phyloP scores from a whole-genome alignment of 2,888 invertebrate genomes.

The Protophormia terraenovae region DNA sequence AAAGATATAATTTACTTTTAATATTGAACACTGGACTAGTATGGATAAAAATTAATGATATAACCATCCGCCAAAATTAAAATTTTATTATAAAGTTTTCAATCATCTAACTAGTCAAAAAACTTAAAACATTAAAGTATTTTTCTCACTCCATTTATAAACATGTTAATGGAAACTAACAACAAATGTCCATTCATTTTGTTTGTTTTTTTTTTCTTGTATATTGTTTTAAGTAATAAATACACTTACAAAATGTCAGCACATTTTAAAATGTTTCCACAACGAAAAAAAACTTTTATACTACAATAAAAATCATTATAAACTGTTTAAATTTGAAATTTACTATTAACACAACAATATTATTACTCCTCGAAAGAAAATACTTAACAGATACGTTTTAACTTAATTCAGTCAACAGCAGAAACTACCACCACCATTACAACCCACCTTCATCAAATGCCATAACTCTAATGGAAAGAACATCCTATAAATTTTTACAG shows the following conservation, averaged over 20 bases:
- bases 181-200: background rate
- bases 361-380: constrained; percentile 6
- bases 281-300: constrained; percentile 22
- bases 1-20: too few relatives aligned
- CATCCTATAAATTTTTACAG: constrained; percentile 74
- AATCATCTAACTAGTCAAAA: background rate
- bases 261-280: constrained; percentile 20
- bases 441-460: constrained; percentile 63
- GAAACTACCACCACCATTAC: background rate
- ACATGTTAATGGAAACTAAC: constrained; percentile 24
- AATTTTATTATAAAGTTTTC: too few relatives aligned
- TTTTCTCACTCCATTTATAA: constrained; percentile 2
- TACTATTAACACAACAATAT: constrained; percentile 34
- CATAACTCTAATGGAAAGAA: constrained; percentile 74
- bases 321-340: constrained; percentile 17
- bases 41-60: too few relatives aligned
- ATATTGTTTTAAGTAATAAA: background rate
- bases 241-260: constrained; percentile 19
- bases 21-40: too few relatives aligned
- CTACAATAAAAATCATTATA: constrained; percentile 47
- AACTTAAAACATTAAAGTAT: background rate
- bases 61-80: too few relatives aligned
- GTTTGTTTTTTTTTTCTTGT: too few relatives aligned
- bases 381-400: background rate
- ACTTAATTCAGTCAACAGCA: constrained; percentile 42